phyloP scores from a whole-genome alignment of 2,797 vertebrate genomes.

The Ispidina picta region DNA sequence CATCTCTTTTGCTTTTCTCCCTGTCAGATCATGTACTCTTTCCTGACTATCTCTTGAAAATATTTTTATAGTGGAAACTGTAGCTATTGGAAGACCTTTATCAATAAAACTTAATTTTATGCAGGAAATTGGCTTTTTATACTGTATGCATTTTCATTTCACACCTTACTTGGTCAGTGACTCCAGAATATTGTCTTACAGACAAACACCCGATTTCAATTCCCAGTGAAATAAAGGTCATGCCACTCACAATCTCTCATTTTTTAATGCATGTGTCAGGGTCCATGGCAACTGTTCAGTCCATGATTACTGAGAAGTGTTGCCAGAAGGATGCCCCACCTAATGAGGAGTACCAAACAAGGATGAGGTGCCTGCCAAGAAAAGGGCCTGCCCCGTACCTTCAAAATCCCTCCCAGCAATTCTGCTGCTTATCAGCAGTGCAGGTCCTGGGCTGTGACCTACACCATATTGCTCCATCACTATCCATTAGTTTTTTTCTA shows the following conservation, averaged over 20 bases:
- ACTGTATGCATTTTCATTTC: not conserved
- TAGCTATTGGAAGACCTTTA: slow-evolving; percentile 5
- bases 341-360: not conserved
- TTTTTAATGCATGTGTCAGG: not conserved
- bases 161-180: not conserved
- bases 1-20: not conserved
- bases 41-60: slow-evolving; percentile 9
- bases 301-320: not conserved
- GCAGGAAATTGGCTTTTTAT: rapidly evolving
- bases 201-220: not conserved
- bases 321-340: not conserved
- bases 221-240: not conserved
- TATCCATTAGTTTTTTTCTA: not conserved
- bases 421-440: not conserved
- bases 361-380: not conserved
- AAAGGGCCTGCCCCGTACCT: not conserved
- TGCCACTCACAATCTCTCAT: not conserved
- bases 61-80: not conserved
- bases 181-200: not conserved
- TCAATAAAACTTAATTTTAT: not conserved
- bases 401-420: not conserved
- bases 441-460: not conserved
- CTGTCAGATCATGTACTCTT: not conserved
- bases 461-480: not conserved
- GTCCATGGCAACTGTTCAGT: not conserved